phyloP scores from a whole-genome alignment of 2,113 vertebrate species.

The Ornithorhynchus anatinus region DNA sequence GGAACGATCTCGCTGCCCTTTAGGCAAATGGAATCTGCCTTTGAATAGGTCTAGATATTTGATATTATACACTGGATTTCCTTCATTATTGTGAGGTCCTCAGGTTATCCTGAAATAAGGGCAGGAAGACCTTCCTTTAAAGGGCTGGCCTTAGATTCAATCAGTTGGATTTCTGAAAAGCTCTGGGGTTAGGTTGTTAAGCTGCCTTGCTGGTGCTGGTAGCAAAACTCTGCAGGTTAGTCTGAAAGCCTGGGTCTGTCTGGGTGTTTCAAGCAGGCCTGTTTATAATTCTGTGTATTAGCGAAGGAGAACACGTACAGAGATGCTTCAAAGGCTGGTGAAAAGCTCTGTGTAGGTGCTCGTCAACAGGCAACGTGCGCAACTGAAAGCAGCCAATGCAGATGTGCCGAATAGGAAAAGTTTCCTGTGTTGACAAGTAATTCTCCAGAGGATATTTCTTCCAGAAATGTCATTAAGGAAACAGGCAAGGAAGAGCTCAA shows the following conservation, averaged over 20 bases:
- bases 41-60: too few species aligned
- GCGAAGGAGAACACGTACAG: not conserved
- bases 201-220: conserved; percentile 40
- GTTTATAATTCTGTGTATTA: conserved; percentile 17
- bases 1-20: too few species aligned
- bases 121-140: conserved; percentile 41
- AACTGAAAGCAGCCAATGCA: not conserved
- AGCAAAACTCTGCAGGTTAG: not conserved
- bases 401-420: not conserved
- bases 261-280: conserved; percentile 11
- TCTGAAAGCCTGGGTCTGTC: conserved; percentile 30
- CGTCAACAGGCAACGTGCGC: not conserved
- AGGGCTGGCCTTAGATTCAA: conserved; percentile 43
- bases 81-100: conserved; percentile 35
- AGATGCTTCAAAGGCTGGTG: not conserved
- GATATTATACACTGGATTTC: conserved; percentile 29
- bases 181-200: conserved; percentile 25
- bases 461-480: not conserved
- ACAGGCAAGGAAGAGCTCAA: not conserved
- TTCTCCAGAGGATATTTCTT: not conserved
- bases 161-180: conserved; percentile 54
- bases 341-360: not conserved
- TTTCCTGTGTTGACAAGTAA: rapidly evolving
- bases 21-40: too few species aligned
- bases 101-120: conserved; percentile 35